Evolutionary conservation across 2,113 vertebrate species (phyloP).

Genomic region (Myanophis thanlyinensis): DNA sequence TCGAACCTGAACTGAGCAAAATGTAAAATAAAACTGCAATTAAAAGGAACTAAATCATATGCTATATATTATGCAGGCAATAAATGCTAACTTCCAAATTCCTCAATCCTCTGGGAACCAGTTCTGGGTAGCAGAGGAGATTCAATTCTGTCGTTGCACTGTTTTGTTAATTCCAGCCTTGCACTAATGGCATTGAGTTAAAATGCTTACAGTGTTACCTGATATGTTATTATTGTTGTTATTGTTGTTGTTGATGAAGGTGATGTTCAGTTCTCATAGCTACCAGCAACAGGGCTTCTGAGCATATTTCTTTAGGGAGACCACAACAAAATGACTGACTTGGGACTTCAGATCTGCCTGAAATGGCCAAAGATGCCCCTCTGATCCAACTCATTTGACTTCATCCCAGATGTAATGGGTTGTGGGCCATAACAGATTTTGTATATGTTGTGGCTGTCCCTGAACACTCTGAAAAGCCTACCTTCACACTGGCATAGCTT

Average conservation of each 20-base stretch:
- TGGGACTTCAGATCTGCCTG: neutral
- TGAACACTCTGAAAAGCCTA: neutral
- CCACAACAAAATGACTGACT: neutral
- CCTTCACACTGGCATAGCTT: neutral
- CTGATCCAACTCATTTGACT: neutral
- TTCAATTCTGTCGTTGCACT: neutral
- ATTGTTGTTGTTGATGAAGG: no score
- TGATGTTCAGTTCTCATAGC: neutral
- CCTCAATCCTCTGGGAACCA: neutral
- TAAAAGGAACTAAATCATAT: neutral
- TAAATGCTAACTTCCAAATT: neutral
- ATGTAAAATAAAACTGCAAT: neutral
- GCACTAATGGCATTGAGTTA: neutral
- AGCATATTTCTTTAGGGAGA: neutral
- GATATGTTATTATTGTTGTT: neutral
- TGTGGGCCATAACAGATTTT: neutral
- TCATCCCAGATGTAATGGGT: neutral
- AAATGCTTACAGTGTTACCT: neutral
- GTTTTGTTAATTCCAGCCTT: neutral
- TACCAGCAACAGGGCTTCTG: neutral
- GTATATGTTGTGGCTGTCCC: neutral
- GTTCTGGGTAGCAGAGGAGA: neutral
- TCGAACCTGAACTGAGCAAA: neutral
- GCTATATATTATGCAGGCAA: neutral
- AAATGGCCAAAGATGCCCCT: neutral